Percentiles rank a stretch among this genome's conserved stretches.
Evolutionary conservation across 2,113 vertebrate species (phyloP).

Genomic region (Melanocharis versteri): DNA sequence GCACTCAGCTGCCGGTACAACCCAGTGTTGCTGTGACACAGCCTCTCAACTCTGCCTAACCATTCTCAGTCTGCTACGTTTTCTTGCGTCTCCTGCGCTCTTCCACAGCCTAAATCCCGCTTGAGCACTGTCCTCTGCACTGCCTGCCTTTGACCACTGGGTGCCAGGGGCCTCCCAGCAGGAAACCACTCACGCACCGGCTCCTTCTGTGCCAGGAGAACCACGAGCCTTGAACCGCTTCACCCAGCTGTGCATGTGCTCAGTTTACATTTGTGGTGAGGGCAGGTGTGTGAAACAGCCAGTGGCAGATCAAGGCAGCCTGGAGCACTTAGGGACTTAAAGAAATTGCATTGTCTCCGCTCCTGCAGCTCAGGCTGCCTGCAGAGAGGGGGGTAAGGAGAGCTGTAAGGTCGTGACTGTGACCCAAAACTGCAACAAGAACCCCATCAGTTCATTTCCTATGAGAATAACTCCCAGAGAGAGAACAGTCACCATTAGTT

Average conservation of each 20-base stretch:
- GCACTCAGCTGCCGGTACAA: not conserved
- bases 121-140: not conserved
- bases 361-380: not conserved
- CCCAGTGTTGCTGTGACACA: not conserved
- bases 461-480: not conserved
- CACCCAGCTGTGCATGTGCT: not conserved
- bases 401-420: not conserved
- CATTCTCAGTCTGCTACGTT: not conserved
- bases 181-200: rapidly evolving
- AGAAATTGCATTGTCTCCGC: not conserved
- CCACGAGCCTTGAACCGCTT: no score
- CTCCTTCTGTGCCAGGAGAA: not conserved
- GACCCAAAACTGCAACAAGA: not conserved
- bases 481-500: not conserved
- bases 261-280: not conserved
- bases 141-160: not conserved
- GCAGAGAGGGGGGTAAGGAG: not conserved
- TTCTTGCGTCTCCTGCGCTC: not conserved
- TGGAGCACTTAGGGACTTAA: rapidly evolving
- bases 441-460: not conserved
- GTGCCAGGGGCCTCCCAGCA: not conserved
- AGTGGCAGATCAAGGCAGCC: not conserved
- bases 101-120: not conserved
- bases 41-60: not conserved
- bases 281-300: not conserved